These are phyloP conservation scores for Prionace glauca DNA, from an alignment of 2,797 vertebrate species.

Conservation along the genomic window DNA sequence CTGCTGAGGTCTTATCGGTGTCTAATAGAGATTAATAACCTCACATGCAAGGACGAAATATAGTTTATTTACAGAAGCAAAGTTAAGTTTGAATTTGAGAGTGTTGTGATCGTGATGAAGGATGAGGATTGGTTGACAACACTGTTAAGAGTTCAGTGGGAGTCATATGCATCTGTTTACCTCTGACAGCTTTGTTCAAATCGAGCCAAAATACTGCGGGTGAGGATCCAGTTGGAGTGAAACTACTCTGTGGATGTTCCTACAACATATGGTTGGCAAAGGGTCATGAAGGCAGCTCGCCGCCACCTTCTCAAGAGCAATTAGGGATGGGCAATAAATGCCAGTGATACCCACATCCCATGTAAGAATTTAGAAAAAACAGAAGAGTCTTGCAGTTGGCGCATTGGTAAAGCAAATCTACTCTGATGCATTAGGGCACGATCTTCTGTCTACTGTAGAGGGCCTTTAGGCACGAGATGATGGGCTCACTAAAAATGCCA, in stretches of 20 bases:
- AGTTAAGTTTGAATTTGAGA: background rate
- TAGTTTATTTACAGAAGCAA: background rate
- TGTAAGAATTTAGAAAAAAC: too few species aligned
- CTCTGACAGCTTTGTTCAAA: background rate
- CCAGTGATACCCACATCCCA: too few species aligned
- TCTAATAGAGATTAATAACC: background rate
- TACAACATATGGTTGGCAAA: too few species aligned
- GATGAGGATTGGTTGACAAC: background rate
- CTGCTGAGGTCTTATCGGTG: background rate
- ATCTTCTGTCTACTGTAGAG: background rate
- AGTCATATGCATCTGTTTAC: background rate
- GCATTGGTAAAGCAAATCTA: background rate
- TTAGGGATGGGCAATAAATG: too few species aligned
- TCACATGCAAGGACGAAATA: background rate
- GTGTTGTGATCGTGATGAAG: background rate
- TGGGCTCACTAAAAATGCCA: too few species aligned
- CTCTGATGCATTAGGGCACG: background rate
- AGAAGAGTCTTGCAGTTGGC: background rate
- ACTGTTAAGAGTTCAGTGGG: background rate
- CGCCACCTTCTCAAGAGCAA: too few species aligned
- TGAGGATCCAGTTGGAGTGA: too few species aligned
- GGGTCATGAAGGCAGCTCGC: too few species aligned
- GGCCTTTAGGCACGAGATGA: too few species aligned
- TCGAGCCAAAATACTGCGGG: background rate
- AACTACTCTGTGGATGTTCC: too few species aligned